These are phyloP conservation scores for Orycteropus afer DNA, from an alignment of 2,113 vertebrate species.

Conservation along the genomic window DNA sequence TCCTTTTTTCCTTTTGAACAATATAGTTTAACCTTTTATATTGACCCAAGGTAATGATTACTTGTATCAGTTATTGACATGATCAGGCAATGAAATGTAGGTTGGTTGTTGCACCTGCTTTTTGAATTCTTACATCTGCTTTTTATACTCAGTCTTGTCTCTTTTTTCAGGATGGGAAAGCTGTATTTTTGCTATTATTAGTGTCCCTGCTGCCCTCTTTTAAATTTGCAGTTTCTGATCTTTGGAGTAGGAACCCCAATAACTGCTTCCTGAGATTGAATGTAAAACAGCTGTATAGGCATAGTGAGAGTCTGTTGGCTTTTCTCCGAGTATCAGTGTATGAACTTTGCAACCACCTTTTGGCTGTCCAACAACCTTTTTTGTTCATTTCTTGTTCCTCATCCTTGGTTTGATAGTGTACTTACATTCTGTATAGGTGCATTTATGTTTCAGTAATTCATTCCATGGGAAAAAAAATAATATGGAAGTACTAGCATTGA, in stretches of 20 bases:
- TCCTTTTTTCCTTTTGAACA: constrained; percentile 38
- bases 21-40: neutral
- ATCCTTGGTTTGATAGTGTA: neutral
- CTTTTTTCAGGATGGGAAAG: neutral
- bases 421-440: neutral
- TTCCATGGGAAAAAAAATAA: neutral
- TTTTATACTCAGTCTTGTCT: neutral
- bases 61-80: neutral
- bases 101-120: neutral
- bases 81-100: neutral
- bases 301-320: neutral
- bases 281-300: neutral
- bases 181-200: neutral
- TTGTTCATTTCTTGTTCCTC: constrained; percentile 15
- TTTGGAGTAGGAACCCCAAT: neutral
- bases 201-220: constrained; percentile 1
- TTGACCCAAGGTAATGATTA: neutral
- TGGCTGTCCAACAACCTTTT: neutral
- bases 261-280: neutral
- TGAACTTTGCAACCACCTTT: neutral
- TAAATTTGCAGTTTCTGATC: constrained; percentile 36
- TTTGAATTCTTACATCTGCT: constrained; percentile 33
- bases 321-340: neutral
- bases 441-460: constrained; percentile 8
- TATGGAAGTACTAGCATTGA: neutral